phyloP scores from a whole-genome alignment of 2,888 invertebrate species.

The Petrolisthes manimaculis region DNA sequence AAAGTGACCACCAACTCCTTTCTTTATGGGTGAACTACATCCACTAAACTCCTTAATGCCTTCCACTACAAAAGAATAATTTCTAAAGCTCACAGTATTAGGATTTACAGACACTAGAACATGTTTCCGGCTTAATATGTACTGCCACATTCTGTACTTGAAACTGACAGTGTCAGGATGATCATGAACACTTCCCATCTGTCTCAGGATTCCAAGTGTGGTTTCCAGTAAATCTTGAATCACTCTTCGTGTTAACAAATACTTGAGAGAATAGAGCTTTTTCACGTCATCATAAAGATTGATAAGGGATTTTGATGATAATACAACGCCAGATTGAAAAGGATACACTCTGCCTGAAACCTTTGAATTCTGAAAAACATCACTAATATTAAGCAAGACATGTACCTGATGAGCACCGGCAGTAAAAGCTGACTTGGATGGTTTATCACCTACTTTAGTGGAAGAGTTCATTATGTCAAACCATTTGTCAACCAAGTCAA shows the following conservation, averaged over 20 bases:
- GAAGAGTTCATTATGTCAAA: neutral
- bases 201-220: neutral
- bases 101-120: neutral
- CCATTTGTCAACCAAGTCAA: neutral
- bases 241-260: neutral
- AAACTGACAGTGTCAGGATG: slow-evolving; percentile 6
- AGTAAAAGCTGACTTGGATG: neutral
- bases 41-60: too few species aligned
- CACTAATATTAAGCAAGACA: neutral
- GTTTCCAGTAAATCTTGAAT: neutral
- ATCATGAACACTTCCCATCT: slow-evolving; percentile 3
- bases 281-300: neutral
- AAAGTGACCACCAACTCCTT: too few species aligned
- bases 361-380: neutral
- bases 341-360: neutral
- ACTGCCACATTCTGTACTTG: neutral
- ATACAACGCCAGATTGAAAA: neutral
- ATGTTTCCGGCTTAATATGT: neutral
- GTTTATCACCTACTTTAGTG: neutral
- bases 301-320: neutral
- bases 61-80: neutral
- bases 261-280: neutral
- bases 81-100: neutral
- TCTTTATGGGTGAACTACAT: too few species aligned
- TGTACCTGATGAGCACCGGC: neutral